Percentiles rank a stretch among this genome's conserved stretches.
Conservation (phyloP, 2,888 invertebrate species). For the Heteropelma amictum region DNA sequence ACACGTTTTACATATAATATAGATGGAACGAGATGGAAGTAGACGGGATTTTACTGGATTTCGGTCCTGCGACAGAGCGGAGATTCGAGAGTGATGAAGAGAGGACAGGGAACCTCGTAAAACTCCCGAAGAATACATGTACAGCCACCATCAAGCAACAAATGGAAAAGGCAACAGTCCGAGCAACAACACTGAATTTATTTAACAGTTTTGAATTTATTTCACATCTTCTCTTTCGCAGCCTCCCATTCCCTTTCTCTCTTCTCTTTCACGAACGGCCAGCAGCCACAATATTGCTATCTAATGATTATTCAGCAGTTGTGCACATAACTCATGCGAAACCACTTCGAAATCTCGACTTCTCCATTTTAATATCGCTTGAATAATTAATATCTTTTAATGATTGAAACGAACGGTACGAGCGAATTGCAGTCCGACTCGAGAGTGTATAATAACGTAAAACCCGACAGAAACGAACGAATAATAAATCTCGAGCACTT, state of each 20-base stretch:
- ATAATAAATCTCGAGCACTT: neutral
- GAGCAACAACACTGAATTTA: slow-evolving; percentile 47
- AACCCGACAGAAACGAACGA: neutral
- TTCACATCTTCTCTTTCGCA: neutral
- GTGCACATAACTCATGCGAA: neutral
- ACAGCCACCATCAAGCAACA: slow-evolving; percentile 23
- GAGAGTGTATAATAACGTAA: neutral
- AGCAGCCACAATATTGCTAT: slow-evolving; percentile 7
- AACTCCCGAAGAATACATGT: slow-evolving; percentile 36
- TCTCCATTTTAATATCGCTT: slow-evolving; percentile 32
- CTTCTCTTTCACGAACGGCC: no score
- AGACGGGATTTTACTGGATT: neutral
- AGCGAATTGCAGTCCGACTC: neutral
- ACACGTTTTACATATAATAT: neutral
- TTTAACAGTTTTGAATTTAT: slow-evolving; percentile 49
- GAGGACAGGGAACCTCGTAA: slow-evolving; percentile 39
- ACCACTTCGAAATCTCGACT: slow-evolving; percentile 9
- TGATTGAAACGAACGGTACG: slow-evolving; percentile 8
- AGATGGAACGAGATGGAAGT: slow-evolving; percentile 20
- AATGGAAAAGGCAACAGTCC: slow-evolving; percentile 20
- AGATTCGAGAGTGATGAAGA: slow-evolving; percentile 2
- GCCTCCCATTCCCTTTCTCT: neutral
- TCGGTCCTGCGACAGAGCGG: slow-evolving; percentile 9
- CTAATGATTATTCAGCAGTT: slow-evolving; percentile 50
- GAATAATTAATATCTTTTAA: slow-evolving; percentile 42